Evolutionary conservation across 2,888 invertebrate species (phyloP).

Genomic region (Thera britannica): DNA sequence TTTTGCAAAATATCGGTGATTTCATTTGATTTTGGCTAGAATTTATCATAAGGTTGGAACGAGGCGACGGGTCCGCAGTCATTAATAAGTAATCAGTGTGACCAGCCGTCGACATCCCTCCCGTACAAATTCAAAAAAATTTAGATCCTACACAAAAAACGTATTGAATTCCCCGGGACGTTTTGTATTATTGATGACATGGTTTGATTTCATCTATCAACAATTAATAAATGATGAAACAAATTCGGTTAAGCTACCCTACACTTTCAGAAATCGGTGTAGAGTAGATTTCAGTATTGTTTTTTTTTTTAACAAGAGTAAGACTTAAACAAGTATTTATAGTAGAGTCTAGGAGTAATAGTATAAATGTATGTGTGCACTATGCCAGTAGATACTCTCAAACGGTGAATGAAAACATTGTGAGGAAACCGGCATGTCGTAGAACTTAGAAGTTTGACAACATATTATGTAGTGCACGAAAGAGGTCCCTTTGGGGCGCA

Average conservation of each 20-base stretch:
- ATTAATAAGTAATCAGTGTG: conserved; percentile 78
- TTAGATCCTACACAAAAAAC: conserved; percentile 26
- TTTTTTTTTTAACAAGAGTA: too few species aligned
- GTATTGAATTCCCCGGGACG: conserved; percentile 19
- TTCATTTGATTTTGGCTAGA: conserved; percentile 59
- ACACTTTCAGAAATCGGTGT: too few species aligned
- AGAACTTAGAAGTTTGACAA: too few species aligned
- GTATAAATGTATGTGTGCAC: too few species aligned
- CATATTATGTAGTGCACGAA: too few species aligned
- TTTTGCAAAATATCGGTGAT: conserved; percentile 55
- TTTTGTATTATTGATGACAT: conserved; percentile 30
- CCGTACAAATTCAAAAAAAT: conserved; percentile 37
- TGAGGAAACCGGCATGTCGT: too few species aligned
- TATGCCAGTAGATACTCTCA: too few species aligned
- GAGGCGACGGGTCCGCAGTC: conserved; percentile 54
- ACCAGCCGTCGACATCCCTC: conserved; percentile 45
- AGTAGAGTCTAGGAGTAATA: too few species aligned
- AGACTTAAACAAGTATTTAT: too few species aligned
- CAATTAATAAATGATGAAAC: background rate
- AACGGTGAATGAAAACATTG: too few species aligned
- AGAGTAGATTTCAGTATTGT: too few species aligned
- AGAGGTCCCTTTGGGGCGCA: too few species aligned
- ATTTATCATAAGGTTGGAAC: conserved; percentile 62
- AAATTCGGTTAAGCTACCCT: background rate
- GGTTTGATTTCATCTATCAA: conserved; percentile 24